A percentile compares a stretch with the other conserved stretches of the same genome.
These are phyloP conservation scores for Latrodectus elegans DNA, from an alignment of 2,888 invertebrate species.

Conservation along the genomic window DNA sequence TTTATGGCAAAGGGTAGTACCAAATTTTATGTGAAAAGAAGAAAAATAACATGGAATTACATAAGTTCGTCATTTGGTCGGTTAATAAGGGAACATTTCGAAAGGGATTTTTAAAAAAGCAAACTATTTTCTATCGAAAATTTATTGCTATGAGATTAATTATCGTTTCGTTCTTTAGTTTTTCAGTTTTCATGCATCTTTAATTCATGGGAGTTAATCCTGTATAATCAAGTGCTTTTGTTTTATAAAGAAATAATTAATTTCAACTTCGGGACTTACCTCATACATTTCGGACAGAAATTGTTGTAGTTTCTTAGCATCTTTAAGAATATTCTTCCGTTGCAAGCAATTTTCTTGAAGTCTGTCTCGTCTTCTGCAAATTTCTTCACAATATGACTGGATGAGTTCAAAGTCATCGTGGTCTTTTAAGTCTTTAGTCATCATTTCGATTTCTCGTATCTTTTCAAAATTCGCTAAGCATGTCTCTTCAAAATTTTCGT, in stretches of 20 bases:
- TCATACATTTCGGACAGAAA: slow-evolving; percentile 90
- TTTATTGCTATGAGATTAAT: too few species aligned
- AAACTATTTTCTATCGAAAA: too few species aligned
- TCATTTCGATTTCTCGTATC: slow-evolving; percentile 84
- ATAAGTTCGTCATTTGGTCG: too few species aligned
- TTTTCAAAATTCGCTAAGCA: slow-evolving; percentile 85
- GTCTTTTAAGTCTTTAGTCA: slow-evolving; percentile 81
- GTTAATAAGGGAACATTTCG: too few species aligned
- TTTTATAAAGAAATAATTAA: neutral
- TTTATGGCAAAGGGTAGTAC: too few species aligned
- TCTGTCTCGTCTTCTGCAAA: slow-evolving; percentile 80
- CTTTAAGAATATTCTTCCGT: slow-evolving; percentile 85
- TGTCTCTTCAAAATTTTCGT: slow-evolving; percentile 92
- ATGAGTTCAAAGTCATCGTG: slow-evolving; percentile 85
- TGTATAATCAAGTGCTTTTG: too few species aligned
- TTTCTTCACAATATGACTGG: slow-evolving; percentile 80
- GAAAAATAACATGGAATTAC: too few species aligned
- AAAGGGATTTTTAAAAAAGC: too few species aligned
- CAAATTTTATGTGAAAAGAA: too few species aligned
- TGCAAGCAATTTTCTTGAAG: slow-evolving; percentile 81
- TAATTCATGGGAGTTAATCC: too few species aligned
- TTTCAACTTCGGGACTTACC: slow-evolving; percentile 75
- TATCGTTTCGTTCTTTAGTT: too few species aligned
- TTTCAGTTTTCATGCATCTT: too few species aligned
- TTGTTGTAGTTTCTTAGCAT: slow-evolving; percentile 91